A percentile compares a stretch with the other conserved stretches of the same genome.
phyloP scores from a whole-genome alignment of 2,797 vertebrate species.

The Threskiornis aethiopicus region DNA sequence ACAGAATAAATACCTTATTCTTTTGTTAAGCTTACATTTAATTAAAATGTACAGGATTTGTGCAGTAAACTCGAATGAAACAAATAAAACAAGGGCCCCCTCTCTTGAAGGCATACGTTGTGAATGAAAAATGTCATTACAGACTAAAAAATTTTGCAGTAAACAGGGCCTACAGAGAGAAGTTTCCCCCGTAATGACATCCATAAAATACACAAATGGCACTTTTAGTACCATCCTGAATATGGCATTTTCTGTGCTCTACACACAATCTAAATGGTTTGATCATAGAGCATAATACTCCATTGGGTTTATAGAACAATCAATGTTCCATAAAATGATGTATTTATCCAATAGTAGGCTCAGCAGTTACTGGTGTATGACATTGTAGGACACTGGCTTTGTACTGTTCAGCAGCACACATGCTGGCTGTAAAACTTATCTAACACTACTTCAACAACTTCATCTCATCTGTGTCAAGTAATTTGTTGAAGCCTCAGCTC shows the following conservation, averaged over 20 bases:
- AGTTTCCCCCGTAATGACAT: conserved; percentile 85
- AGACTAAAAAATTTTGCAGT: conserved; percentile 85
- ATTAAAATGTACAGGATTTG: conserved; percentile 87
- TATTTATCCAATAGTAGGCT: conserved; percentile 88
- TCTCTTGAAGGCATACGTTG: conserved; percentile 86
- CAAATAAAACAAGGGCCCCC: conserved; percentile 86
- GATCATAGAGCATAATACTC: conserved; percentile 88
- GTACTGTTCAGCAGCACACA: conserved; percentile 74
- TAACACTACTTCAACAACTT: conserved; percentile 85
- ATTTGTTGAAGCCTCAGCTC: conserved; percentile 86
- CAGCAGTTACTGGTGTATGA: conserved; percentile 84
- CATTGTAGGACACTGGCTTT: conserved; percentile 81
- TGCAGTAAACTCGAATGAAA: conserved; percentile 84
- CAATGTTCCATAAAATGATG: conserved; percentile 91
- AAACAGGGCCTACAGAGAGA: conserved; percentile 85
- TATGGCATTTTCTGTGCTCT: conserved; percentile 87
- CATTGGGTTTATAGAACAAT: conserved; percentile 89
- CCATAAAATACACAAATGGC: conserved; percentile 88
- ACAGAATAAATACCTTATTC: conserved; percentile 80
- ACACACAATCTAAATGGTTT: conserved; percentile 87
- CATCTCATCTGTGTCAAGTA: conserved; percentile 88
- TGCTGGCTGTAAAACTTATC: conserved; percentile 83
- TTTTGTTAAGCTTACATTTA: conserved; percentile 87
- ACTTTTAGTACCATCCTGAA: conserved; percentile 87
- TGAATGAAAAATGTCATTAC: conserved; percentile 89